Conservation (phyloP, 2,888 invertebrate species). For the Erebia palarica region DNA sequence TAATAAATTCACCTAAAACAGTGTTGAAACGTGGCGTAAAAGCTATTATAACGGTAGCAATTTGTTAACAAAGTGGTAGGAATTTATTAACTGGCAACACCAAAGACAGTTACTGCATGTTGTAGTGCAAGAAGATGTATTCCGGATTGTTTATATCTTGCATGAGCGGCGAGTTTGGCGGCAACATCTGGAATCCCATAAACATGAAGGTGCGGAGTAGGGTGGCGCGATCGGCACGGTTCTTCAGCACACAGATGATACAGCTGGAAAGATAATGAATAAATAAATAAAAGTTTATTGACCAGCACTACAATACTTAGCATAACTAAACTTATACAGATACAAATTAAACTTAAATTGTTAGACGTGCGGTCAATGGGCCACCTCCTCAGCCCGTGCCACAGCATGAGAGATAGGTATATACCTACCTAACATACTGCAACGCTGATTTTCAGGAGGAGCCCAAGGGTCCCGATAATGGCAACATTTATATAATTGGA, state of each 20-base stretch:
- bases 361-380: no score
- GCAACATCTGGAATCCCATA: constrained; percentile 94
- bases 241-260: constrained; percentile 90
- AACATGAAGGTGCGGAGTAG: constrained; percentile 98
- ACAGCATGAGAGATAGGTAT: no score
- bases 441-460: no score
- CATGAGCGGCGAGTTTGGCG: constrained; percentile 87
- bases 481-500: no score
- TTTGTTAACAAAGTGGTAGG: constrained; percentile 27
- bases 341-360: no score
- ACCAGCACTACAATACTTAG: no score
- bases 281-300: no score
- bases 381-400: no score
- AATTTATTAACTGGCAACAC: constrained; percentile 30
- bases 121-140: constrained; percentile 80
- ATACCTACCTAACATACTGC: no score
- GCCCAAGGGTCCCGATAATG: no score
- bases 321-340: no score
- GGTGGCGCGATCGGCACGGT: constrained; percentile 91
- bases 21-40: constrained; percentile 3
- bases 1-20: no score
- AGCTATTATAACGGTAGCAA: constrained; percentile 33
- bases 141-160: constrained; percentile 82
- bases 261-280: constrained; percentile 68
- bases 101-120: constrained; percentile 62